Percentiles rank a stretch among this genome's conserved stretches.
These are phyloP conservation scores for Chaetops frenatus DNA, from an alignment of 2,113 vertebrate genomes.

Conservation along the genomic window DNA sequence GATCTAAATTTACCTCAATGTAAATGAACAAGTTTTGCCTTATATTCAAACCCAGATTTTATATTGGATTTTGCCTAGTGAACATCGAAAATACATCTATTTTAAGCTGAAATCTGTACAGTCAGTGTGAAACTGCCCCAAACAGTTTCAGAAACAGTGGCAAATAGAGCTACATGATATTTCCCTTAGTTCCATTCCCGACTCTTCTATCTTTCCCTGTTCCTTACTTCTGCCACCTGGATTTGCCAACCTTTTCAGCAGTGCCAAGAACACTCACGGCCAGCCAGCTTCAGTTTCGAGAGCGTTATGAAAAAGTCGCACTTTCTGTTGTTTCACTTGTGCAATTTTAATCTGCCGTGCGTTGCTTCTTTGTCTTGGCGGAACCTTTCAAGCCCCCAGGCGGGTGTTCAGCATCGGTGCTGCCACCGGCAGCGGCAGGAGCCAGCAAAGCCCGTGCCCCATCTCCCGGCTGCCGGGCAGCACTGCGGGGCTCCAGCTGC, in stretches of 20 bases:
- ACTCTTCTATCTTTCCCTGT: not conserved
- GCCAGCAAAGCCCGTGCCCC: conserved; percentile 7
- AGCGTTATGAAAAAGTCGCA: not conserved
- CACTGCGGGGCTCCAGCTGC: not conserved
- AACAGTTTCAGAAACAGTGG: not conserved
- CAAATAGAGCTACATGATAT: not conserved
- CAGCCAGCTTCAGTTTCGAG: not conserved
- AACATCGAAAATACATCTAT: not conserved
- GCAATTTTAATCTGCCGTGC: not conserved
- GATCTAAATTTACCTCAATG: not conserved
- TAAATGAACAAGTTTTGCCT: not conserved
- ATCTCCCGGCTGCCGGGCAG: not conserved
- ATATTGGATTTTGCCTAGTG: not conserved
- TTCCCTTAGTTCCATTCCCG: not conserved
- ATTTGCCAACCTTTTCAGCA: not conserved
- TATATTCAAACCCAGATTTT: not conserved
- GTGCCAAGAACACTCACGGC: not conserved
- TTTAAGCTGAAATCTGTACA: not conserved
- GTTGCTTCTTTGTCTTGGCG: not conserved
- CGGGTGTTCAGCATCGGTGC: accelerated
- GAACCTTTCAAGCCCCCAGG: accelerated
- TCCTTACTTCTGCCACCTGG: not conserved
- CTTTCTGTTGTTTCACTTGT: not conserved
- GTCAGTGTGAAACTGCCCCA: not conserved
- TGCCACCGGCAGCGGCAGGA: accelerated